These are phyloP conservation scores for Drosophila sp. DNA, from an alignment of 1,140 invertebrate genomes.

Conservation along the genomic window DNA sequence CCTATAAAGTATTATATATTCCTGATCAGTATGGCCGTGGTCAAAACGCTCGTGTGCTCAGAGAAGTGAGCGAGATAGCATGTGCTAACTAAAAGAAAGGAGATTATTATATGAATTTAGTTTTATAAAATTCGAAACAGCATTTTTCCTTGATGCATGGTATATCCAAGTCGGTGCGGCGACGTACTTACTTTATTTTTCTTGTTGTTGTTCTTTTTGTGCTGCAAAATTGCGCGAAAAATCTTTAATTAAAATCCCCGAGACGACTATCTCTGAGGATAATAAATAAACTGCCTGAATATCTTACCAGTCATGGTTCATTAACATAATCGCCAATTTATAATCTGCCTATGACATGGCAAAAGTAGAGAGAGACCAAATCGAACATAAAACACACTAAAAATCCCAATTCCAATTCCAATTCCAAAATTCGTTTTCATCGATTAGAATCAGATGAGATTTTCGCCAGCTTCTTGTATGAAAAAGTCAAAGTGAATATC, in stretches of 20 bases:
- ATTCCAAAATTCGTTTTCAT: neutral
- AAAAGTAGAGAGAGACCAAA: constrained; percentile 30
- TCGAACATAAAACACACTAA: constrained; percentile 24
- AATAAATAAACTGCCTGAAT: constrained; percentile 56
- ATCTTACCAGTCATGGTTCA: constrained; percentile 46
- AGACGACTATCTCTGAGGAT: constrained; percentile 31
- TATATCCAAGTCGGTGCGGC: too few relatives aligned
- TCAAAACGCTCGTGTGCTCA: too few relatives aligned
- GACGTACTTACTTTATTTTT: neutral
- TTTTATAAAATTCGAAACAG: too few relatives aligned
- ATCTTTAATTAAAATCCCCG: constrained; percentile 1
- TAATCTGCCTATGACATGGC: constrained; percentile 57
- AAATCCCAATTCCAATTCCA: neutral
- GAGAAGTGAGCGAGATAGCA: too few relatives aligned
- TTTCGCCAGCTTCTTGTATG: neutral
- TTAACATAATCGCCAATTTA: constrained; percentile 79
- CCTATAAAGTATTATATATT: too few relatives aligned
- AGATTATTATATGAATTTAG: too few relatives aligned
- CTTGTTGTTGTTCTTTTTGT: neutral
- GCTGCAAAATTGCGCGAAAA: neutral
- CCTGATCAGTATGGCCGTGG: too few relatives aligned
- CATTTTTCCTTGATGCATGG: too few relatives aligned
- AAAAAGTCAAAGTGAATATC: neutral
- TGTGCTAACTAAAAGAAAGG: too few relatives aligned
- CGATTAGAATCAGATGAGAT: neutral